Percentiles rank a stretch among this genome's conserved stretches.
phyloP scores from a whole-genome alignment of 2,888 invertebrate genomes.

The Synanthedon myopaeformis region DNA sequence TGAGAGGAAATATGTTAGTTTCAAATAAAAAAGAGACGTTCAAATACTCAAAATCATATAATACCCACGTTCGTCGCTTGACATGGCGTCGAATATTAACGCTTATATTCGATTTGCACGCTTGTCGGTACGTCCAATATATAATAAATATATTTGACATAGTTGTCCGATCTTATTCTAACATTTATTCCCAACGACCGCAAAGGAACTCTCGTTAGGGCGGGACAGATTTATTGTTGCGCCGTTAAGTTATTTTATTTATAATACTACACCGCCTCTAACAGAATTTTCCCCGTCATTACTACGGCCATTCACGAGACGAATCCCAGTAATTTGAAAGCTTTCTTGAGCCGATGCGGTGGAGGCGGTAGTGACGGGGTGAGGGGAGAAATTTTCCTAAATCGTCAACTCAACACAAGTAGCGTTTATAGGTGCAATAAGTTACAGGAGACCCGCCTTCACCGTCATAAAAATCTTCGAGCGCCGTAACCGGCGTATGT shows the following conservation, averaged over 20 bases:
- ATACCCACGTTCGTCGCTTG: no score
- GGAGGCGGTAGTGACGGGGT: constrained; percentile 17
- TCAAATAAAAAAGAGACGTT: no score
- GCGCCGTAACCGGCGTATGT: background rate
- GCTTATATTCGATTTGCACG: no score
- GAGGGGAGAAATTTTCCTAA: constrained; percentile 44
- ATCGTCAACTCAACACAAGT: constrained; percentile 51
- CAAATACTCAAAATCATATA: no score
- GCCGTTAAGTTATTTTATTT: constrained; percentile 41
- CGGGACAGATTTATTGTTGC: constrained; percentile 20
- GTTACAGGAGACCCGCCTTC: constrained; percentile 27
- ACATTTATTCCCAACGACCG: background rate
- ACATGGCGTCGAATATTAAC: no score
- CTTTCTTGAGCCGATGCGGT: constrained; percentile 30
- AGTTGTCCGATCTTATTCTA: background rate
- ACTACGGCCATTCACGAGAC: constrained; percentile 44
- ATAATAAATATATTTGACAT: background rate
- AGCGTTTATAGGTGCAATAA: constrained; percentile 58
- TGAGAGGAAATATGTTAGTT: no score
- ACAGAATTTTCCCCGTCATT: constrained; percentile 43
- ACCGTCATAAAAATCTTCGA: background rate
- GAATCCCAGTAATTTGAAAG: constrained; percentile 56
- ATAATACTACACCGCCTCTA: constrained; percentile 31
- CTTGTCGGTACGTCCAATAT: no score
- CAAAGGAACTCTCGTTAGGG: constrained; percentile 3